phyloP scores from a whole-genome alignment of 2,888 invertebrate genomes.

The Tetragonisca angustula region DNA sequence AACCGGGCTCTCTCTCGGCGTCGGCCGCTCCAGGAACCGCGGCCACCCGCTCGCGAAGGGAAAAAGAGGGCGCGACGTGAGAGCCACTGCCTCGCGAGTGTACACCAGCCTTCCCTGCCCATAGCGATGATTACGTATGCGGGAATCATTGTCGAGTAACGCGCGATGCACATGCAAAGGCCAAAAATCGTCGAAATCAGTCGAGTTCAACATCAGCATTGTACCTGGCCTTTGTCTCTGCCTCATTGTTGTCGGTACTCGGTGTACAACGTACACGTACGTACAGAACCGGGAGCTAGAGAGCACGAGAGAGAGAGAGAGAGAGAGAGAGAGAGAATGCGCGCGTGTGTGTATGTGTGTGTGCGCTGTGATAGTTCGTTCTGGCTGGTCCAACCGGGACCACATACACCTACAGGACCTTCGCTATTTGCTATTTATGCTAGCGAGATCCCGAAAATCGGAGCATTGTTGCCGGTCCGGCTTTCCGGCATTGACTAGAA shows the following conservation, averaged over 20 bases:
- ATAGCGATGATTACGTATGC: constrained; percentile 82
- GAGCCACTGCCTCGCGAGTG: constrained; percentile 73
- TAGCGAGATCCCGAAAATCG: constrained; percentile 72
- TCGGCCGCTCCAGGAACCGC: neutral
- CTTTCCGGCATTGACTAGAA: constrained; percentile 51
- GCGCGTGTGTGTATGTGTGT: neutral
- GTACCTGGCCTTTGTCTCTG: constrained; percentile 83
- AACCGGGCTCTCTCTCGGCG: neutral
- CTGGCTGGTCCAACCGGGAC: constrained; percentile 51
- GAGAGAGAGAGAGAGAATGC: constrained; percentile 20
- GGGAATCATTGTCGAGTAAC: constrained; percentile 82
- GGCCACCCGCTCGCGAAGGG: constrained; percentile 19
- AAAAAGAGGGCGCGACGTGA: constrained; percentile 70
- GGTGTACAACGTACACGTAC: constrained; percentile 72
- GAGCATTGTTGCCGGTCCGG: constrained; percentile 64
- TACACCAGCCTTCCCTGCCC: constrained; percentile 72
- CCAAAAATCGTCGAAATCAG: constrained; percentile 84
- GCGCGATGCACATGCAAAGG: constrained; percentile 81
- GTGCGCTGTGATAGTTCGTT: constrained; percentile 51
- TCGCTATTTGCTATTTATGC: constrained; percentile 69
- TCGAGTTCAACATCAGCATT: constrained; percentile 84
- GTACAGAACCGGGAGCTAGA: constrained; percentile 25
- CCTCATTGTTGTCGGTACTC: constrained; percentile 82
- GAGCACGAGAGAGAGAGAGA: constrained; percentile 4
- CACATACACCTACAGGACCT: constrained; percentile 59